Conservation (phyloP, 2,888 invertebrate species). For the Drosophila testacea region DNA sequence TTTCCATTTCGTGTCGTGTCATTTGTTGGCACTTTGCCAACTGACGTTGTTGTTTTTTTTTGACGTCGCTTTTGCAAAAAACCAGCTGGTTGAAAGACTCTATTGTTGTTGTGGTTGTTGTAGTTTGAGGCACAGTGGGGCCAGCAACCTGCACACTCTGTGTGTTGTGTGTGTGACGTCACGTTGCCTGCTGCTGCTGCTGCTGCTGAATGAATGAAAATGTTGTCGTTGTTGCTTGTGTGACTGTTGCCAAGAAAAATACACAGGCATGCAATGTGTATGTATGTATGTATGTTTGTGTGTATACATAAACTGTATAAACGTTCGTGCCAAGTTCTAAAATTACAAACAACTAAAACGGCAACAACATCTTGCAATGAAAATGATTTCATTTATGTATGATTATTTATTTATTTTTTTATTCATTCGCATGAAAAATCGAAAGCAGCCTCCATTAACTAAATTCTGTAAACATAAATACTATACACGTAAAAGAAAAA, state of each 20-base stretch:
- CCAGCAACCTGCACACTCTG: slow-evolving; percentile 65
- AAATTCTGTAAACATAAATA: slow-evolving; percentile 22
- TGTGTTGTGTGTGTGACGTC: slow-evolving; percentile 41
- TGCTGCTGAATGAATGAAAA: slow-evolving; percentile 52
- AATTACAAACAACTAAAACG: slow-evolving; percentile 60
- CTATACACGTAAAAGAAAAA: too few relatives aligned
- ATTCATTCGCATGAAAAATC: slow-evolving; percentile 62
- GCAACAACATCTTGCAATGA: slow-evolving; percentile 32
- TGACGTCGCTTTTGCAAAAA: slow-evolving; percentile 62
- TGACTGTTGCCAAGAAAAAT: slow-evolving; percentile 32
- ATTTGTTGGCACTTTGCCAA: slow-evolving; percentile 66
- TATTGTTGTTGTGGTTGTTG: slow-evolving; percentile 34
- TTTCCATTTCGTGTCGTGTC: slow-evolving; percentile 57
- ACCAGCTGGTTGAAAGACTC: slow-evolving; percentile 54
- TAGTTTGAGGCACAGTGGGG: slow-evolving; percentile 65
- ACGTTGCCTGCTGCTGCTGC: slow-evolving; percentile 24
- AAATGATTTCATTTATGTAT: slow-evolving; percentile 52
- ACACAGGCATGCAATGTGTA: background rate
- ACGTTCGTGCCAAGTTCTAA: slow-evolving; percentile 76
- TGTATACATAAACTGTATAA: slow-evolving; percentile 34
- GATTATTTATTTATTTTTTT: slow-evolving; percentile 8
- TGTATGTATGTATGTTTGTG: slow-evolving; percentile 2
- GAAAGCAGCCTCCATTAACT: slow-evolving; percentile 48
- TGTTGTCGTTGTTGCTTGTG: slow-evolving; percentile 35
- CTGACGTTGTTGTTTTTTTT: slow-evolving; percentile 50